Evolutionary conservation across 2,797 vertebrate species (phyloP), one percentile per base, ranked within the genome.

Genomic region (Lepus oiostolus): DNA sequence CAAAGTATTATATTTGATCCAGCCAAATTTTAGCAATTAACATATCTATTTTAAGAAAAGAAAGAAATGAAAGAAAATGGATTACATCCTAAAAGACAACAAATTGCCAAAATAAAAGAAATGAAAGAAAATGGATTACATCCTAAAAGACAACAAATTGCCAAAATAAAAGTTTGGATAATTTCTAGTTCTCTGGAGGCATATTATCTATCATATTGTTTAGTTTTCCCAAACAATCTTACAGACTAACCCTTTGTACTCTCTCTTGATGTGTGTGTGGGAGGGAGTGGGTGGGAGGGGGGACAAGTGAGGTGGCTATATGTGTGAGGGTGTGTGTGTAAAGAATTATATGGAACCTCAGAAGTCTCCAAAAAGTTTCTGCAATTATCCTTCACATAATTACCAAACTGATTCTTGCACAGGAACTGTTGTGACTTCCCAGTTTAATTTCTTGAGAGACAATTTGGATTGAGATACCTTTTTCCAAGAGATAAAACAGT

Each of bases 11-110:
- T 50, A 71, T 17, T 50, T 77, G 60, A 90, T 14, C 17, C 5
- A 60, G 21, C 71, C 54, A 77, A 90, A 77, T 87, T 28, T 83
- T 87, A 58, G 63, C 54, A 87, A 63, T 83, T 93, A 82, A 65
- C 77, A 75, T 19, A 17, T 38, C 71, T 47, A 63, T 93, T 83
- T 90, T 87, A 77, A 62, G 80, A 80, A 52, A 32, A 58, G 22
- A 76, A 32, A 42, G 52, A 90, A 72, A 63, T 83, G 42, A 38
- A 90, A 17, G 63, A 77, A 74, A 93, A 83, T 4, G 58, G n/a
- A 76, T 28, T 83, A 38, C 19, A 72, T n/a, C 28, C 24, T 76
- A 70, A 81, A 71, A 88, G 54, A 32, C 32, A 17, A 30, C 76
- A 90, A 81, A 81, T 63, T 75, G 70, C 9, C 70, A 90, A 70